A percentile compares a stretch with the other conserved stretches of the same genome.
Conservation (phyloP, 2,113 vertebrate species). For the Addax nasomaculatus region DNA sequence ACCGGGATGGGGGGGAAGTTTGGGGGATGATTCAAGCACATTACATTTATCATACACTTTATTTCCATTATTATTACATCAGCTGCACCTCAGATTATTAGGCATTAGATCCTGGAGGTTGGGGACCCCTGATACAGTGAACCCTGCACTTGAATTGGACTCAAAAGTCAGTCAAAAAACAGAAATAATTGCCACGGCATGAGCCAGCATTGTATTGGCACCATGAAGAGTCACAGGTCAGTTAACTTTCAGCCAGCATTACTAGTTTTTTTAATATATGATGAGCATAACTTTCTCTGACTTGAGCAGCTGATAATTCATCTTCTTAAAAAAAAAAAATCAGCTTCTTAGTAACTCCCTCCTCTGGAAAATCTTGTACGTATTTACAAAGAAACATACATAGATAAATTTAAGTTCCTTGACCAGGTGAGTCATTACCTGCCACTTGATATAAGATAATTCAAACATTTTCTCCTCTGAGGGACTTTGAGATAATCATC, state of each 20-base stretch:
- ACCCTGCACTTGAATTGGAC: neutral
- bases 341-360: neutral
- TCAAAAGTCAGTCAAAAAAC: neutral
- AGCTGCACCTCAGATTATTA: neutral
- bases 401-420: neutral
- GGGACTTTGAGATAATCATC: neutral
- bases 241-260: neutral
- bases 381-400: neutral
- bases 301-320: neutral
- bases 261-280: neutral
- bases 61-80: neutral
- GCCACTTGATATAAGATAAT: neutral
- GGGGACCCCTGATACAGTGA: neutral
- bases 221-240: neutral
- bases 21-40: neutral
- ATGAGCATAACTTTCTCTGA: neutral
- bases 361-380: neutral
- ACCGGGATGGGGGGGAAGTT: neutral
- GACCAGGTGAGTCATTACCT: neutral
- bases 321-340: neutral
- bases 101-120: neutral
- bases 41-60: neutral
- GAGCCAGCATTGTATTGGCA: accelerated
- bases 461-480: neutral
- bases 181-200: neutral